A percentile compares a stretch with the other conserved stretches of the same genome.
These are phyloP conservation scores for Sander vitreus DNA, from an alignment of 2,113 vertebrate species.

Conservation along the genomic window DNA sequence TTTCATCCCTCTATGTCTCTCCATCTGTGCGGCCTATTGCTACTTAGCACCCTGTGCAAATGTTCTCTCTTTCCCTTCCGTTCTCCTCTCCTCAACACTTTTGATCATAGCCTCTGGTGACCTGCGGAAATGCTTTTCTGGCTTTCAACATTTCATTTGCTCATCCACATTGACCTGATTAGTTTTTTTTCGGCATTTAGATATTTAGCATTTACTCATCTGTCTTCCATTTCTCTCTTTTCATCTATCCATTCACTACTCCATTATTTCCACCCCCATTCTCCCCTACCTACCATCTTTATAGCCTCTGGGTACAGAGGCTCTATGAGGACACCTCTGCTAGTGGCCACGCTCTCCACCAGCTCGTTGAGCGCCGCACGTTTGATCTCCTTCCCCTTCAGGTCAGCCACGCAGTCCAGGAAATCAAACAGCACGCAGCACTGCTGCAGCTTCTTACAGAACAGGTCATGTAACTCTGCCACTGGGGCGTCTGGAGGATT, in stretches of 20 bases:
- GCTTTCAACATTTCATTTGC: not conserved
- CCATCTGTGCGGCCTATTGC: conserved; percentile 30
- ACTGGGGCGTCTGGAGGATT: conserved; percentile 85
- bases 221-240: not conserved
- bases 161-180: not conserved
- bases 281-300: conserved; percentile 89
- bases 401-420: conserved; percentile 93
- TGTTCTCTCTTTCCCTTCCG: not conserved
- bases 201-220: no score
- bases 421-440: conserved; percentile 95
- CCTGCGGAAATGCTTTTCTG: not conserved
- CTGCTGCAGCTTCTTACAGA: conserved; percentile 95
- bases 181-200: no score
- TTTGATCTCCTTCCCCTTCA: conserved; percentile 96
- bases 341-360: conserved; percentile 93
- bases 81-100: not conserved
- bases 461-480: conserved; percentile 91
- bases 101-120: conserved; percentile 65
- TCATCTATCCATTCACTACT: not conserved
- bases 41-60: conserved; percentile 25
- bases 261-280: not conserved
- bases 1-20: conserved; percentile 29
- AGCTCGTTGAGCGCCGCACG: conserved; percentile 92
- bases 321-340: conserved; percentile 92
- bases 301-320: conserved; percentile 93